Percentiles rank a stretch among this genome's conserved stretches.
These are phyloP conservation scores for Sthenelais limicola DNA, from an alignment of 2,888 invertebrate species.

Conservation along the genomic window DNA sequence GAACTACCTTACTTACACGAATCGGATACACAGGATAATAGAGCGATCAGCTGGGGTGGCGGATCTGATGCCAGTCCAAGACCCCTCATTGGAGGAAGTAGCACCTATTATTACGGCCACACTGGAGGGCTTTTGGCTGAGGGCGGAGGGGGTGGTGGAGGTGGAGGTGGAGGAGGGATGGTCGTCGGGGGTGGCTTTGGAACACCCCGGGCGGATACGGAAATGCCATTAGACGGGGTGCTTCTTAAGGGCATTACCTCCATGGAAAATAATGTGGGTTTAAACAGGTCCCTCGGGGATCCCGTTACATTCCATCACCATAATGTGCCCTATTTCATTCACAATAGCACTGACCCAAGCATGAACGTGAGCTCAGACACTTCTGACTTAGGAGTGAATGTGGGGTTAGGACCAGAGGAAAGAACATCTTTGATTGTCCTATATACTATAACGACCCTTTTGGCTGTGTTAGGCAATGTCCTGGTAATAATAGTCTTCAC, in stretches of 20 bases:
- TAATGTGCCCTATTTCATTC: conserved; percentile 16
- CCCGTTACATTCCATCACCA: background rate
- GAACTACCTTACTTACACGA: conserved; percentile 12
- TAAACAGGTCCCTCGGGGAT: conserved; percentile 1
- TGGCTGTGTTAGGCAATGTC: conserved; percentile 73
- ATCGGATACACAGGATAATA: background rate
- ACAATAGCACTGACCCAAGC: background rate
- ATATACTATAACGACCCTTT: conserved; percentile 73
- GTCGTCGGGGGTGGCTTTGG: background rate
- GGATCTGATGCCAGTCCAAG: background rate
- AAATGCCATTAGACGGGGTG: background rate
- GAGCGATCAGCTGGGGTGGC: background rate
- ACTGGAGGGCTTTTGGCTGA: background rate
- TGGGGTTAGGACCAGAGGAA: background rate
- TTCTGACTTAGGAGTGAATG: background rate
- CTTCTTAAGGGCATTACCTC: background rate
- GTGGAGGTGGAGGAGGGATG: background rate
- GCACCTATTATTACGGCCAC: background rate
- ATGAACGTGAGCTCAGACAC: background rate
- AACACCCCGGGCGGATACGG: background rate
- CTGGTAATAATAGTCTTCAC: conserved; percentile 74
- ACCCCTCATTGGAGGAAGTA: background rate
- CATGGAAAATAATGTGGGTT: background rate
- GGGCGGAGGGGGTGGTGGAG: background rate
- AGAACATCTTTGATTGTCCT: conserved; percentile 70